Conservation (phyloP, 2,113 vertebrate species). For the Pteropus alecto region DNA sequence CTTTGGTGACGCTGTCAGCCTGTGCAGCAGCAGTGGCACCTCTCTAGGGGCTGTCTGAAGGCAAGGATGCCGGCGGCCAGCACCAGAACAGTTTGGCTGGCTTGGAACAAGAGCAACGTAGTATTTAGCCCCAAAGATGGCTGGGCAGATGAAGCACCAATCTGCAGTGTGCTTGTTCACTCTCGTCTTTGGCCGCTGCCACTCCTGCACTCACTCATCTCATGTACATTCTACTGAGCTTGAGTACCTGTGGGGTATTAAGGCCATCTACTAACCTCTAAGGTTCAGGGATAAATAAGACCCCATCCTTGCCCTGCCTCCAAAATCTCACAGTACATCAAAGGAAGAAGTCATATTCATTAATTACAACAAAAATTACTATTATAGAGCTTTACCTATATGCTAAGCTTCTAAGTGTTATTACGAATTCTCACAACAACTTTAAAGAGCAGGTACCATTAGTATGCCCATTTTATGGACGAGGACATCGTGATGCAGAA, state of each 20-base stretch:
- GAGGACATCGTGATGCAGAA: background rate
- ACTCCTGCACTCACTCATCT: background rate
- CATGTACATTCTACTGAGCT: background rate
- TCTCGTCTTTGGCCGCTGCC: background rate
- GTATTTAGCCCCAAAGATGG: background rate
- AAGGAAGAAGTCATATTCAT: background rate
- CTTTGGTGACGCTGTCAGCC: background rate
- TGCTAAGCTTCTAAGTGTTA: background rate
- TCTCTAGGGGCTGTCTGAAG: background rate
- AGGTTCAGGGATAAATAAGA: background rate
- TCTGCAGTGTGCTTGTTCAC: background rate
- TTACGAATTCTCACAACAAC: background rate
- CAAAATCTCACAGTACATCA: background rate
- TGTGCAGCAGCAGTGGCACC: rapidly evolving
- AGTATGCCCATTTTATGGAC: background rate
- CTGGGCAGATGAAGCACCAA: background rate
- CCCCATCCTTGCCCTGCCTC: background rate
- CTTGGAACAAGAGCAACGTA: background rate
- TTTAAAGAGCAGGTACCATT: background rate
- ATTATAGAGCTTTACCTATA: background rate
- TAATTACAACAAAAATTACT: background rate
- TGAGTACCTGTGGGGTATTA: background rate
- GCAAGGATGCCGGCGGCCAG: background rate
- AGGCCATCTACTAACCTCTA: background rate
- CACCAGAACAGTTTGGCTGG: background rate